These are phyloP conservation scores for Scomber japonicus DNA, from an alignment of 2,113 vertebrate species.

Conservation along the genomic window DNA sequence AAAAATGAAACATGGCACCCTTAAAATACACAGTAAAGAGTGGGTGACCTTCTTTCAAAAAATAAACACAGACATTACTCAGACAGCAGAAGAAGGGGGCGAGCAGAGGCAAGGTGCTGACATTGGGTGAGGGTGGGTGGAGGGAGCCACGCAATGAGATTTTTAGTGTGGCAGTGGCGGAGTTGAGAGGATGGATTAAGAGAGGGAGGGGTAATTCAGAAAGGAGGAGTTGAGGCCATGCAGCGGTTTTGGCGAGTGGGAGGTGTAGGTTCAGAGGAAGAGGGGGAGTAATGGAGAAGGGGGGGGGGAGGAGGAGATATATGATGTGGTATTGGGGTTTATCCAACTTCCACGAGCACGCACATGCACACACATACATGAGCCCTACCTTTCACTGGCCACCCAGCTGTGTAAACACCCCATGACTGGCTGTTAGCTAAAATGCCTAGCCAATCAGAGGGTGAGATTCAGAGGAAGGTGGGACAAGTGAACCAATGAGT, in stretches of 20 bases:
- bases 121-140: constrained; percentile 51
- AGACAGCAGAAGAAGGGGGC: constrained; percentile 31
- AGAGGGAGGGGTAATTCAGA: constrained; percentile 32
- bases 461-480: constrained; percentile 27
- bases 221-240: constrained; percentile 42
- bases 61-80: constrained; percentile 76
- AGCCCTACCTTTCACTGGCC: constrained; percentile 64
- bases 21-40: constrained; percentile 61
- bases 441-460: constrained; percentile 47
- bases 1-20: constrained; percentile 70
- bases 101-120: constrained; percentile 70
- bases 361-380: constrained; percentile 32
- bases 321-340: constrained; percentile 74
- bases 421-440: constrained; percentile 38
- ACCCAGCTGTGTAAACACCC: constrained; percentile 73
- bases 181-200: constrained; percentile 49
- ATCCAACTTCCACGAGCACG: constrained; percentile 45
- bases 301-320: constrained; percentile 55
- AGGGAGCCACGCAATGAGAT: constrained; percentile 38
- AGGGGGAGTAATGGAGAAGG: not conserved
- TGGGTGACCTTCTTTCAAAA: constrained; percentile 56
- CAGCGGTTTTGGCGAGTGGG: constrained; percentile 43
- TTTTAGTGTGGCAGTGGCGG: constrained; percentile 41
- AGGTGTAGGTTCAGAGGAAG: constrained; percentile 25
- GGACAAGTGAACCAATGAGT: constrained; percentile 58